These are phyloP conservation scores for Romanogobio albipinnatus DNA, from an alignment of 2,113 vertebrate species.

Conservation along the genomic window DNA sequence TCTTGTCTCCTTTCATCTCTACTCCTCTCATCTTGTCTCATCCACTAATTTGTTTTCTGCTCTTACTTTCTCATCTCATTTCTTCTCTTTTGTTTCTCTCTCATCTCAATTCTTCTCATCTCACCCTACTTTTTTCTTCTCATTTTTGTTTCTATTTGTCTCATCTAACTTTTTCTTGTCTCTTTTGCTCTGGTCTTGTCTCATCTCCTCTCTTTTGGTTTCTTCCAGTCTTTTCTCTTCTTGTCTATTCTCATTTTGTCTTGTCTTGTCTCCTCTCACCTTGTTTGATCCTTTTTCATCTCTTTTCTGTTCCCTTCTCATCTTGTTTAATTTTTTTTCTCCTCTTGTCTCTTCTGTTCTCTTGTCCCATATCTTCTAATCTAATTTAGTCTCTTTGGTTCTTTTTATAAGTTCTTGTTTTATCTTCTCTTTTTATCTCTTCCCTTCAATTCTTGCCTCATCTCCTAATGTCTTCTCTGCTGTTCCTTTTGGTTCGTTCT, in stretches of 20 bases:
- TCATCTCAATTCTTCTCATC: not conserved
- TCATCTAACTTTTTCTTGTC: not conserved
- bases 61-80: not conserved
- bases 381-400: not conserved
- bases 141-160: not conserved
- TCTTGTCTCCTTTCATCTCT: not conserved
- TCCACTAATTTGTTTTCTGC: not conserved
- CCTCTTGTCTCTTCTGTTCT: constrained; percentile 29
- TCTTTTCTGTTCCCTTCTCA: not conserved
- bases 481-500: not conserved
- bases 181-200: not conserved
- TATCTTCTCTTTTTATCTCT: constrained; percentile 16
- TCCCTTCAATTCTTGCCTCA: not conserved
- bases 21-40: not conserved
- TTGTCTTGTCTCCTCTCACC: not conserved
- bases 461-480: not conserved
- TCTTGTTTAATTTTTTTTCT: not conserved
- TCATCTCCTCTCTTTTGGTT: not conserved
- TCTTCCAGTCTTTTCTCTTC: not conserved
- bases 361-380: not conserved
- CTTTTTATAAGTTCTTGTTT: not conserved
- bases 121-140: not conserved
- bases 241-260: not conserved
- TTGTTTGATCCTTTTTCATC: not conserved
- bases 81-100: not conserved